Base-by-base conservation (phyloP, 1,140 invertebrate genomes). In the Drosophila micromelanica region DNA sequence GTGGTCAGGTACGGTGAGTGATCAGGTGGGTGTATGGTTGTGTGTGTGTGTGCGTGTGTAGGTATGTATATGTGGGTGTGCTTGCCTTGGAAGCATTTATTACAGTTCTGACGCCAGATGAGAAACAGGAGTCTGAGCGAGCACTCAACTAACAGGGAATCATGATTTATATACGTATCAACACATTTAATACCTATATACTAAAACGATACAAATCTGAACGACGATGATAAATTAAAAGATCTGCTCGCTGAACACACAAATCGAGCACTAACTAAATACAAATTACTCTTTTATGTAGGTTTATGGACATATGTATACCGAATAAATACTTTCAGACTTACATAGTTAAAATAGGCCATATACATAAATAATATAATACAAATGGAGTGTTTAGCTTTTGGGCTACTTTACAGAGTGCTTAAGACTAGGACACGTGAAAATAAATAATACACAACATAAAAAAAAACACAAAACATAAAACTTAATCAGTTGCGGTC, bases 381-480 rank as follows among this genome's bases (percentile, higher is more conserved):
- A 51, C 8, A 35, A 35, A 35, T 30, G 57, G 38, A 35, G 46
- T 69, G 45, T 49, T 54, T 49, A 11, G 54, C 20, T 42, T 42
- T 38, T 56, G 55, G 40, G 32, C 65, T 69, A 69, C 65, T 61
- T 48, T 55, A 73, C 30, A 59, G 11, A 35, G 70, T 87, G 82
- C 81, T 86, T 86, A 86, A 51, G 20, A 42, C 46, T 87, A 86
- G 45, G 40, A 86, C 77, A 60, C 73, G 43, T 45, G 48, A 85
- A 63, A 61, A 73, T 38, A 15, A 17, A 38, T 45, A 6, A 72
- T 61, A 63, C 45, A 78, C 59, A 80, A 78, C n/a, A 13, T 35
- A 13, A 61, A 59, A 77, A 77, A 73, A 73, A 68, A 63, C 32
- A 49, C 17, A 42, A 38, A 65, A 32, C 13, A 27, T 45, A 27